Percentiles rank a stretch among this genome's conserved stretches.
Conservation (phyloP, 2,888 invertebrate genomes). For the Mythimna pallens region DNA sequence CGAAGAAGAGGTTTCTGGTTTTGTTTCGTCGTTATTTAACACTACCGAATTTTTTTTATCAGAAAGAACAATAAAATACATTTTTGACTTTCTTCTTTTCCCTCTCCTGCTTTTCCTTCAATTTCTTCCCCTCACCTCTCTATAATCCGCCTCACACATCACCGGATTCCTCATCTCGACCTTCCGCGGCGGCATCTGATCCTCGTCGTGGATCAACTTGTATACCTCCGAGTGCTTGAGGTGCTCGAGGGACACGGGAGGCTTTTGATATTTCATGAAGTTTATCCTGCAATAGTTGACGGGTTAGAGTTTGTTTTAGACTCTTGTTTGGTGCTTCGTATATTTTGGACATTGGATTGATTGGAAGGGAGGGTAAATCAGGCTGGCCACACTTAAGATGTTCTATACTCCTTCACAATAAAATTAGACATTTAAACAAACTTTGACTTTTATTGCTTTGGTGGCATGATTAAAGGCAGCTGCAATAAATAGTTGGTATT, state of each 20-base stretch:
- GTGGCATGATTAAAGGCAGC: too few relatives aligned
- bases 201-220: constrained; percentile 94
- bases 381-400: neutral
- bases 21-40: too few relatives aligned
- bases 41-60: too few relatives aligned
- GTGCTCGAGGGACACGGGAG: constrained; percentile 93
- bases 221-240: constrained; percentile 95
- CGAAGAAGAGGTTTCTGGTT: too few relatives aligned
- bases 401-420: too few relatives aligned
- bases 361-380: neutral
- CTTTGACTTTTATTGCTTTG: too few relatives aligned
- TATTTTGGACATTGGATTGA: neutral
- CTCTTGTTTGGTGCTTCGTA: neutral
- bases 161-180: constrained; percentile 91
- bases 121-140: constrained; percentile 77
- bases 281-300: constrained; percentile 92
- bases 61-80: too few relatives aligned
- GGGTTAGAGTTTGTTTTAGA: neutral
- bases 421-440: too few relatives aligned
- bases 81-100: neutral
- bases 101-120: neutral
- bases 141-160: constrained; percentile 92
- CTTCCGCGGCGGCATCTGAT: constrained; percentile 92
- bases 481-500: too few relatives aligned
- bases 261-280: constrained; percentile 97